phyloP scores from a whole-genome alignment of 2,888 invertebrate genomes.

The Brenthis hecate region DNA sequence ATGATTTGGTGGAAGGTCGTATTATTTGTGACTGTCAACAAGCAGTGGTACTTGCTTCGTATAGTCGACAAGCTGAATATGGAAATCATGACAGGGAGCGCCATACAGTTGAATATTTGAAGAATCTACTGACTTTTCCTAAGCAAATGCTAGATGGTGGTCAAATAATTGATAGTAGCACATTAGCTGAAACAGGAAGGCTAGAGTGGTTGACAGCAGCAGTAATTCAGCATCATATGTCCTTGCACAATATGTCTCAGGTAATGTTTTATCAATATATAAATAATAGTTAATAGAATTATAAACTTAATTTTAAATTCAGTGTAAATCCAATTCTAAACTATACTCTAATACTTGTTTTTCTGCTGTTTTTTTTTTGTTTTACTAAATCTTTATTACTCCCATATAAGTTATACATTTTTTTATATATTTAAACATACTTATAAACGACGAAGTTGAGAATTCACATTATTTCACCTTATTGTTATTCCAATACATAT shows the following conservation, averaged over 20 bases:
- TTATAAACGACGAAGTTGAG: no score
- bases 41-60: constrained; percentile 95
- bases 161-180: constrained; percentile 72
- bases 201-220: constrained; percentile 90
- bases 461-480: no score
- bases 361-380: no score
- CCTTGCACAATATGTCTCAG: constrained; percentile 87
- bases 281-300: neutral
- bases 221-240: constrained; percentile 88
- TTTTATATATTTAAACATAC: no score
- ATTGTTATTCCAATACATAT: no score
- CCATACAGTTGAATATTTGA: constrained; percentile 95
- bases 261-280: constrained; percentile 57
- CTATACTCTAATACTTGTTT: no score
- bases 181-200: constrained; percentile 85
- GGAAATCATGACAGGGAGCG: constrained; percentile 93
- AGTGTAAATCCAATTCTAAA: neutral
- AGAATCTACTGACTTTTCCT: constrained; percentile 95
- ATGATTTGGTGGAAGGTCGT: constrained; percentile 95
- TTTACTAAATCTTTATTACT: no score
- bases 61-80: constrained; percentile 98
- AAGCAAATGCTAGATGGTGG: constrained; percentile 86
- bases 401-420: no score
- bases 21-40: constrained; percentile 95
- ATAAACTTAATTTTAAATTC: neutral